phyloP scores from a whole-genome alignment of 2,888 invertebrate genomes.

The Troides oblongomaculatus region DNA sequence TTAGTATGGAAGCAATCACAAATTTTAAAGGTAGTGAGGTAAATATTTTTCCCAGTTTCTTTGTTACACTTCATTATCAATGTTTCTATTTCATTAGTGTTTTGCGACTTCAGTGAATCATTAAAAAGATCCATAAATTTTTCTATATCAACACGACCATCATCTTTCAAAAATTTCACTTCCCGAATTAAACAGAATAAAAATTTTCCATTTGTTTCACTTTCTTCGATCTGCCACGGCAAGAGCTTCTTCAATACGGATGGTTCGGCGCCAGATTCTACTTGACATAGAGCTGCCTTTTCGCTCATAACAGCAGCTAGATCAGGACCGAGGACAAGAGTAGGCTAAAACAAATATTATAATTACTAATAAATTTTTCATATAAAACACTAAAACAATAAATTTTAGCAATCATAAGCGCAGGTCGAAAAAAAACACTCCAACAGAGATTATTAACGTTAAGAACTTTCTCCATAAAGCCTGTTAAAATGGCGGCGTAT shows the following conservation, averaged over 20 bases:
- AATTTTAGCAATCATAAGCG: too few relatives aligned
- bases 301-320: neutral
- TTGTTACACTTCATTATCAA: slow-evolving; percentile 6
- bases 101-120: neutral
- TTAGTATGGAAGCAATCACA: slow-evolving; percentile 9
- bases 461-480: too few relatives aligned
- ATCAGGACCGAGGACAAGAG: too few relatives aligned
- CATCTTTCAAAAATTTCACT: neutral
- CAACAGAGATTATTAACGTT: too few relatives aligned
- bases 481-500: too few relatives aligned
- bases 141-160: slow-evolving; percentile 3
- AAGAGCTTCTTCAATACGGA: slow-evolving; percentile 7
- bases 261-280: slow-evolving; percentile 3
- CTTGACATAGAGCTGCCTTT: neutral
- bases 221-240: slow-evolving; percentile 18
- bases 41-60: slow-evolving; percentile 1
- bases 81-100: slow-evolving; percentile 2
- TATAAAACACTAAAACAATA: too few relatives aligned
- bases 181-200: slow-evolving; percentile 8
- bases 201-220: slow-evolving; percentile 18
- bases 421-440: too few relatives aligned
- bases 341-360: too few relatives aligned
- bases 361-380: too few relatives aligned
- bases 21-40: slow-evolving; percentile 9
- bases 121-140: slow-evolving; percentile 9